Base-by-base conservation (phyloP, 2,113 vertebrate genomes). In the Pachypanchax playfairii region DNA sequence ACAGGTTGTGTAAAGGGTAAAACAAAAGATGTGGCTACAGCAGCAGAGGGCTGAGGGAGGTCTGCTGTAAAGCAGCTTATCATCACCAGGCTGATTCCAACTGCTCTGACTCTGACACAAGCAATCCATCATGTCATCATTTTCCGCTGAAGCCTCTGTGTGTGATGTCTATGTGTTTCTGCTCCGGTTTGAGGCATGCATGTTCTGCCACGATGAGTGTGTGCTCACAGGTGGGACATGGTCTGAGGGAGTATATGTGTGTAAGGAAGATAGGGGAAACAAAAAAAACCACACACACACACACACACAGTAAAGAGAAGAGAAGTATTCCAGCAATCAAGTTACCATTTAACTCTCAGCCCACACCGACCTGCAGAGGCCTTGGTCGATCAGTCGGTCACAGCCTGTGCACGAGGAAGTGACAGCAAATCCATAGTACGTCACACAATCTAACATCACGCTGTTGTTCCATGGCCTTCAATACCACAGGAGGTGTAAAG, bases 51-150 rank as follows among this genome's bases (percentile, higher is more conserved):
- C 79, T 57, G 8, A 41, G 67, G 75, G 60, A 62, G 75, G 68
- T 72, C 65, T 88, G 86, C 85, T 73, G 83, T 64, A 56, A 80
- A 75, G 88, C 77, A 80, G 80, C 89, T 94, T 92, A 93, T 93
- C 92, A 42, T 88, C 50, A 84, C 85, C 79, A 71, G 88, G 91
- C 86, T 91, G 92, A 92, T 89, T 90, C 89, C 90, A 91, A 91
- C 87, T 84, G 85, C 84, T 87, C 87, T 88, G 91, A 93, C 91
- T 91, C 85, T 91, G 93, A 94, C 93, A 92, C 44, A 61, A 82
- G 88, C 90, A 87, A 93, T 94, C 93, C 93, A 92, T 93, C 93
- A 90, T 93, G 94, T 93, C 93, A 91, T 92, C 93, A 77, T 86
- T 76, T 56, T 71, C 39, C 8, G 1, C 80, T 82, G 88, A 92